These are phyloP conservation scores for Platalea minor DNA, from an alignment of 2,797 vertebrate genomes.

Conservation along the genomic window DNA sequence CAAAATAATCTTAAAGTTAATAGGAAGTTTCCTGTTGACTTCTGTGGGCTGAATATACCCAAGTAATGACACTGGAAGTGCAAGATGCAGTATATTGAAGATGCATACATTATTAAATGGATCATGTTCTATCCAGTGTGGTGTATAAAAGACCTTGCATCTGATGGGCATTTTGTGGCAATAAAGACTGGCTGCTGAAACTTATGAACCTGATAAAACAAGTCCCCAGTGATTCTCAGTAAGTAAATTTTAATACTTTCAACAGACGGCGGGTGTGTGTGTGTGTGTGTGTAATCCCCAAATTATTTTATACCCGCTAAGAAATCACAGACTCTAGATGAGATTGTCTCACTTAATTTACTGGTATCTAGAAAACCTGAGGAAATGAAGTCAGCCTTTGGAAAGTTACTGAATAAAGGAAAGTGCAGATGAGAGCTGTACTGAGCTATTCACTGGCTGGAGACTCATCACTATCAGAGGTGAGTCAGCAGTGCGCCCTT, in stretches of 20 bases:
- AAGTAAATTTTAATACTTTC: neutral
- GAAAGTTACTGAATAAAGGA: slow-evolving; percentile 20
- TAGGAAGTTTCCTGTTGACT: neutral
- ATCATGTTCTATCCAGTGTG: neutral
- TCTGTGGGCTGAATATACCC: neutral
- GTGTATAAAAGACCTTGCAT: neutral
- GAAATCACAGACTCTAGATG: neutral
- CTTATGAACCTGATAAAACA: neutral
- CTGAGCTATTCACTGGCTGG: neutral
- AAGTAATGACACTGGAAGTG: neutral
- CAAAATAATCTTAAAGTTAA: neutral
- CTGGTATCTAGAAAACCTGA: slow-evolving; percentile 44
- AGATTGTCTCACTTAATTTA: slow-evolving; percentile 21
- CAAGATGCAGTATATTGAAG: neutral
- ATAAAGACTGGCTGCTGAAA: neutral
- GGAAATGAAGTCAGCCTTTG: slow-evolving; percentile 58
- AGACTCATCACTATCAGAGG: neutral
- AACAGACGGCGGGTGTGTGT: neutral
- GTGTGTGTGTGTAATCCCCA: neutral
- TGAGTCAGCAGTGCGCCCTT: neutral
- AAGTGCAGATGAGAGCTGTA: slow-evolving; percentile 1
- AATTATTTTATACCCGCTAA: neutral
- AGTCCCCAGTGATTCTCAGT: neutral
- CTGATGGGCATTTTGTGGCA: neutral
- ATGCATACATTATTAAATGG: neutral